A percentile compares a stretch with the other conserved stretches of the same genome.
phyloP scores from a whole-genome alignment of 2,113 vertebrate species.

The Opisthocomus hoazin region DNA sequence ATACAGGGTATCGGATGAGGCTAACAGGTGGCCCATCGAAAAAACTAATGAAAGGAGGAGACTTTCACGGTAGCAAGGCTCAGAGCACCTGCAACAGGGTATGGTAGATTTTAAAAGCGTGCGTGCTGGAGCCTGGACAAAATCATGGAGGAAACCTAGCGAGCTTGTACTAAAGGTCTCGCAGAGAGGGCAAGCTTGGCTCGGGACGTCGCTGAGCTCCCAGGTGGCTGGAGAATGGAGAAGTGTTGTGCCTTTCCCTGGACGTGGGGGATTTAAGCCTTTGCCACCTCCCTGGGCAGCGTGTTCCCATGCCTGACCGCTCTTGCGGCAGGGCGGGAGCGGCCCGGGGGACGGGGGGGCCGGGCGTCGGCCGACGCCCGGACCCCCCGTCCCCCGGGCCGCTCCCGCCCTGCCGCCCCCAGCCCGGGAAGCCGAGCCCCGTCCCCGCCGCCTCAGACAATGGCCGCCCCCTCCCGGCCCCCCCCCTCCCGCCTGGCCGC shows the following conservation, averaged over 20 bases:
- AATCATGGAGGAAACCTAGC: background rate
- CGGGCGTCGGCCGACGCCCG: too few relatives aligned
- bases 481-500: slow-evolving; percentile 40
- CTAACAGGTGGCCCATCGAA: background rate
- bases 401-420: background rate
- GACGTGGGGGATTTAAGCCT: background rate
- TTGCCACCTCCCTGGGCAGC: too few relatives aligned
- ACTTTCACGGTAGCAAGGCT: background rate
- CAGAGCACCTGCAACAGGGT: background rate
- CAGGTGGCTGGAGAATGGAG: background rate
- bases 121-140: background rate
- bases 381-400: background rate
- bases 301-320: too few relatives aligned
- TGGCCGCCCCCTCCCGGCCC: slow-evolving; percentile 29
- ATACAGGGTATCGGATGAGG: accelerated
- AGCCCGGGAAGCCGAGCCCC: background rate
- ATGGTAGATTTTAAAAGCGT: background rate
- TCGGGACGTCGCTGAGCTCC: background rate
- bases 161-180: background rate
- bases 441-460: slow-evolving; percentile 75
- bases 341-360: too few relatives aligned
- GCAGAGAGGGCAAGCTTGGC: background rate
- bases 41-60: background rate
- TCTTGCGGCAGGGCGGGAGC: too few relatives aligned
- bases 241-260: background rate